Evolutionary conservation across 2,888 invertebrate genomes (phyloP).

Genomic region (Syritta pipiens): DNA sequence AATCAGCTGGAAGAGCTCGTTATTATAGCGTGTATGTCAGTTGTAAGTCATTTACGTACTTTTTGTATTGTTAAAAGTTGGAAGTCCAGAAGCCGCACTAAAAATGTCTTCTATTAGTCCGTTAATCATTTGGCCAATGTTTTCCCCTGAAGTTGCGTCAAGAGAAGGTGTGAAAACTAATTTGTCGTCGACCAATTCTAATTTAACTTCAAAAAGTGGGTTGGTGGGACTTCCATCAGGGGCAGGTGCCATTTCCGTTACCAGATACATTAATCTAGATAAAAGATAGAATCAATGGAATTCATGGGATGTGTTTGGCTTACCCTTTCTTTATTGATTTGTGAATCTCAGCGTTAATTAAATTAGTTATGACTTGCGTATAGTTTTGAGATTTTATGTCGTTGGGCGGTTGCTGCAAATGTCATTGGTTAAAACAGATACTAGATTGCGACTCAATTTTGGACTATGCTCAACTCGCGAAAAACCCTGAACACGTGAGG

Average conservation of each 20-base stretch:
- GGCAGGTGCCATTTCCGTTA: conserved; percentile 75
- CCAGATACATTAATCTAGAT: conserved; percentile 76
- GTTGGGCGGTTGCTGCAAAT: not conserved
- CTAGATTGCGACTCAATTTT: too few relatives aligned
- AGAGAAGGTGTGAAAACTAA: conserved; percentile 88
- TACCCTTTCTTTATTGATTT: conserved; percentile 36
- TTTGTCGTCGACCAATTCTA: conserved; percentile 86
- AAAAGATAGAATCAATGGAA: not conserved
- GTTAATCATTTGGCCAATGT: conserved; percentile 84
- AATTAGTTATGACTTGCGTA: conserved; percentile 25
- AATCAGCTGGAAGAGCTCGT: conserved; percentile 11
- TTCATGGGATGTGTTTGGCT: not conserved
- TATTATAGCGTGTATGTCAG: not conserved
- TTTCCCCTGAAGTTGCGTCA: conserved; percentile 83
- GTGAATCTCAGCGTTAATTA: conserved; percentile 29
- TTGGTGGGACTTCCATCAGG: conserved; percentile 8
- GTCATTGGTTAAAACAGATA: too few relatives aligned
- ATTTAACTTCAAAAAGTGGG: conserved; percentile 88
- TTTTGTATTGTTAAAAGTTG: conserved; percentile 23
- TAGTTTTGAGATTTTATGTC: conserved; percentile 19
- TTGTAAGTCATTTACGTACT: not conserved
- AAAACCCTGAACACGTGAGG: too few relatives aligned
- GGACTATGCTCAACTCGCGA: too few relatives aligned
- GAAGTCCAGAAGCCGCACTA: conserved; percentile 22
- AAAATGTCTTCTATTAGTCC: conserved; percentile 45